phyloP scores from a whole-genome alignment of 92 coral and sea anemone genomes.

The Phymanthus crucifer region DNA sequence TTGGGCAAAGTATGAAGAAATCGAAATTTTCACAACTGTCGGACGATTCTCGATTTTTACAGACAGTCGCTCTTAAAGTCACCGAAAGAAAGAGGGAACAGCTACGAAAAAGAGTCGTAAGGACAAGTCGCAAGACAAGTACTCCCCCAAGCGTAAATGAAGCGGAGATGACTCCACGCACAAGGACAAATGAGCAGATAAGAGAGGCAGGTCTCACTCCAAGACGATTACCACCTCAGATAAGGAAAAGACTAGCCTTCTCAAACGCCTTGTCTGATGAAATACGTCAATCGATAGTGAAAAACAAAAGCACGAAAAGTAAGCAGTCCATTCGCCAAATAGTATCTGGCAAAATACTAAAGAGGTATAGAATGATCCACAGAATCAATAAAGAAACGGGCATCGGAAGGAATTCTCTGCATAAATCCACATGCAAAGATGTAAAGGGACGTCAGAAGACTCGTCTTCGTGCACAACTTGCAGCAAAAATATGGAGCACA shows the following conservation, averaged over 20 bases:
- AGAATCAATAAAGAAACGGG: slow-evolving; percentile 26
- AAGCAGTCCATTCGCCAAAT: slow-evolving; percentile 33
- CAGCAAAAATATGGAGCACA: slow-evolving; percentile 23
- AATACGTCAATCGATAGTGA: slow-evolving; percentile 14
- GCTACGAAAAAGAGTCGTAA: neutral
- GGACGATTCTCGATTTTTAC: too few relatives aligned
- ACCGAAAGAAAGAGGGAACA: neutral
- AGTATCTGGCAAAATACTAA: slow-evolving; percentile 30
- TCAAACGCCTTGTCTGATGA: slow-evolving; percentile 28
- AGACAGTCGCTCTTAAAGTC: too few relatives aligned
- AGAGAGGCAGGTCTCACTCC: slow-evolving; percentile 33
- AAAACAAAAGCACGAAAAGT: slow-evolving; percentile 16
- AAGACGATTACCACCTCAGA: slow-evolving; percentile 3
- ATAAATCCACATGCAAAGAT: slow-evolving; percentile 23
- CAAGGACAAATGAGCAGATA: slow-evolving; percentile 25
- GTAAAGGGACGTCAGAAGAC: slow-evolving; percentile 16
- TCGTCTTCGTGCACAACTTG: slow-evolving; percentile 21
- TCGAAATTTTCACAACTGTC: too few relatives aligned
- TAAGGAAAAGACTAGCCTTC: slow-evolving; percentile 33
- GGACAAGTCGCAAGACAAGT: neutral
- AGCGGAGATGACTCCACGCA: slow-evolving; percentile 36
- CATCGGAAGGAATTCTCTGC: slow-evolving; percentile 39
- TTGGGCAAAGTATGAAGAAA: too few relatives aligned
- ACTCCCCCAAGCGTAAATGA: slow-evolving; percentile 6
- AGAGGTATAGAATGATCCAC: slow-evolving; percentile 29